Base-by-base conservation (phyloP, 37 sponge, comb jelly and placozoan species). In the Spongilla lacustris region DNA sequence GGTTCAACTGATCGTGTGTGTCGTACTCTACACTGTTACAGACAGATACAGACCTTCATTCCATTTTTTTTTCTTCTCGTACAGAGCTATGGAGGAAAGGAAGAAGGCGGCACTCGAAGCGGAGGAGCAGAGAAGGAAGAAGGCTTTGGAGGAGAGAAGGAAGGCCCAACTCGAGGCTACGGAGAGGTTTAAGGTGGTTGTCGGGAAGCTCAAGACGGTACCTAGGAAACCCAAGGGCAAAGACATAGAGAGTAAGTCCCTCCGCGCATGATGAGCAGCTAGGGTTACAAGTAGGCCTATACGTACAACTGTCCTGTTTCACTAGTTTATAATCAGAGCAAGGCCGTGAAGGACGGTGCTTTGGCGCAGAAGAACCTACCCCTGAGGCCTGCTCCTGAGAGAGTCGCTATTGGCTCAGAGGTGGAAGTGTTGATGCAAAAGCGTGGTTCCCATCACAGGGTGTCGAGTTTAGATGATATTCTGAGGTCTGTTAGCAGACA, bases 61-160 rank as follows among this genome's bases (percentile, higher is more conserved):
- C n/a, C n/a, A n/a, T n/a, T n/a, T n/a, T n/a, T n/a, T n/a, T n/a
- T n/a, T n/a, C n/a, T n/a, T n/a, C n/a, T n/a, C 1, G 17, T 77
- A 28, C 69, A 94, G 94, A 74, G 90, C 90, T 71, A 69, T 94
- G 19, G 94, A 90, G 50, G 81, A 94, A 27, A 87, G 80, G 73
- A 90, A 90, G 67, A 37, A 12, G 49, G 83, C 80, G 19, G 81
- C 90, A 81, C 81, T 41, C 29, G 71, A 68, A 30, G 88, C 88
- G 29, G 94, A 94, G 50, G 94, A 90, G 37, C 83, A 94, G 75
- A 87, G 94, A 69, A 87, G 94, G 66, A 83, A 50, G 29, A 85
- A 48, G n/a, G 87, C 81, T 19, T 77, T 94, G 31, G 88, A 90
- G 41, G 88, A 90, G 37, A 68, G 94, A 28, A 79, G 85, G 46